phyloP scores from a whole-genome alignment of 92 coral and sea anemone species.

The Virgularia gustaviana region DNA sequence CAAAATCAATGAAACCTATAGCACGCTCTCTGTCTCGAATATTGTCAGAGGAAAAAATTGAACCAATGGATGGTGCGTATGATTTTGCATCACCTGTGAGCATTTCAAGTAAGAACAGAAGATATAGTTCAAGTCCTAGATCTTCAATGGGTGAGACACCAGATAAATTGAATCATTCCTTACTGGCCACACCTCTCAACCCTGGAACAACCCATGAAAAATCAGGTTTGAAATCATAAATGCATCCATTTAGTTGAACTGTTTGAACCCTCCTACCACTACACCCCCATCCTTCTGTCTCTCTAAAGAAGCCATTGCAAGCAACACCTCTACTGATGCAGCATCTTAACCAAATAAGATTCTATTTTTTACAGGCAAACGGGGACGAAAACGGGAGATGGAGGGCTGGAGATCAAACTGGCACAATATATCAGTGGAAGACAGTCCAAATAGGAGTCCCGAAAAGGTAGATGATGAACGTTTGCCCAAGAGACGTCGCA shows the following conservation, averaged over 20 bases:
- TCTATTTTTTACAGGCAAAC: not conserved
- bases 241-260: too few species aligned
- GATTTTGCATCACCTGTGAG: conserved; percentile 16
- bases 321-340: too few species aligned
- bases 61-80: conserved; percentile 20
- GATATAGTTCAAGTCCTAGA: not conserved
- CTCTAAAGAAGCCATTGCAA: too few species aligned
- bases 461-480: conserved; percentile 48
- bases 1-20: conserved; percentile 36
- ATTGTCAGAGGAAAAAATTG: conserved; percentile 21
- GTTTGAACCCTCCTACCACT: too few species aligned
- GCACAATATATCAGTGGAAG: conserved; percentile 19
- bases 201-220: conserved; percentile 20
- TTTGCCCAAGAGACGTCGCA: conserved; percentile 65
- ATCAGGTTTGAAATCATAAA: conserved; percentile 20
- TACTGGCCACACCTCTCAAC: conserved; percentile 22
- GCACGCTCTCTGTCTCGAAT: conserved; percentile 26
- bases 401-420: conserved; percentile 26
- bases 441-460: conserved; percentile 25
- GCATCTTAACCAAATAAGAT: too few species aligned
- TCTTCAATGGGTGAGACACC: not conserved
- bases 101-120: not conserved
- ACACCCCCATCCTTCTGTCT: too few species aligned
- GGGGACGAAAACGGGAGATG: conserved; percentile 25
- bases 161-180: conserved; percentile 1